A percentile compares a stretch with the other conserved stretches of the same genome.
phyloP scores from a whole-genome alignment of 2,113 vertebrate genomes.

The Anolis sagrei region DNA sequence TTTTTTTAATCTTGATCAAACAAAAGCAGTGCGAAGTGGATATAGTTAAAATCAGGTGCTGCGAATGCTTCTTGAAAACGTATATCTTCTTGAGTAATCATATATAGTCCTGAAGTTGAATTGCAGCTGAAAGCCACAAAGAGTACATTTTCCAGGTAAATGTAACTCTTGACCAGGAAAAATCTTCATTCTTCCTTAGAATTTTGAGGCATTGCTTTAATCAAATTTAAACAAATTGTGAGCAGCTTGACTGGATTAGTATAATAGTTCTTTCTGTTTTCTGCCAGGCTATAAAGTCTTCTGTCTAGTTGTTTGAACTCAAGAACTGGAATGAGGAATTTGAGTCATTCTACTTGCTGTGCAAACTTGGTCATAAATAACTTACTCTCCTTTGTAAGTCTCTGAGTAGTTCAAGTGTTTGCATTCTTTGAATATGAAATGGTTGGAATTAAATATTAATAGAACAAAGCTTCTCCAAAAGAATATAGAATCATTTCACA shows the following conservation, averaged over 20 bases:
- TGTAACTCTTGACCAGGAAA: not conserved
- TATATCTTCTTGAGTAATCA: not conserved
- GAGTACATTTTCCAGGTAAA: not conserved
- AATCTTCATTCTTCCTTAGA: not conserved
- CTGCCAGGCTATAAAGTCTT: not conserved
- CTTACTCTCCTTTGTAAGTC: slow-evolving; percentile 1
- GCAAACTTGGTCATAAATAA: slow-evolving; percentile 15
- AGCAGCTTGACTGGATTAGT: not conserved
- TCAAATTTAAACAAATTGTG: not conserved
- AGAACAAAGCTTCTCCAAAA: not conserved
- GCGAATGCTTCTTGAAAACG: not conserved
- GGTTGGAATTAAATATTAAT: slow-evolving; percentile 23
- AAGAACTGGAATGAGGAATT: not conserved
- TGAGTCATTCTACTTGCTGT: not conserved
- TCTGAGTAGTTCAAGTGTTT: slow-evolving; percentile 19
- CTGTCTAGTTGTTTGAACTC: not conserved
- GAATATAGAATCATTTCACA: slow-evolving; percentile 24
- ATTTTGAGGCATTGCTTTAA: not conserved
- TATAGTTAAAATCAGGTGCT: not conserved
- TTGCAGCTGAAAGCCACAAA: not conserved
- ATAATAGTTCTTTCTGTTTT: not conserved
- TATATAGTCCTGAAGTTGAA: not conserved
- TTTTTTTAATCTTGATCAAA: not conserved
- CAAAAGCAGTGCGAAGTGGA: not conserved
- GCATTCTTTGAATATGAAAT: slow-evolving; percentile 37